Percentiles rank a stretch among this genome's conserved stretches.
Conservation (phyloP, 2,888 invertebrate genomes). For the Brachycybe producta region DNA sequence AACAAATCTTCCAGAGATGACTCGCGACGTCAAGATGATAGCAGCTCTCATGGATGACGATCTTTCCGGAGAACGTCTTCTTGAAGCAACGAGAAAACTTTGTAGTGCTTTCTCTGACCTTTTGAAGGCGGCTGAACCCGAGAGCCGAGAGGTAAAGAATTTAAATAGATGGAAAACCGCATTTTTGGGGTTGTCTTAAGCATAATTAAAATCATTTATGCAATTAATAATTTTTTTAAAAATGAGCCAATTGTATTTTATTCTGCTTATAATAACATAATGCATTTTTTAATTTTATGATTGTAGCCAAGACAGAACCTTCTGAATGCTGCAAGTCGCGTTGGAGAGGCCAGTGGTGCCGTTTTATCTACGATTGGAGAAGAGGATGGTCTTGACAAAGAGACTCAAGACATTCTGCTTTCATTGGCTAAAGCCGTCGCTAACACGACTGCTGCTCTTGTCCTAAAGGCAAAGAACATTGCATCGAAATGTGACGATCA, state of each 20-base stretch:
- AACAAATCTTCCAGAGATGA: conserved; percentile 90
- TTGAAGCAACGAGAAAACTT: conserved; percentile 82
- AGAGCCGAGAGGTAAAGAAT: conserved; percentile 65
- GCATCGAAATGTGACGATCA: conserved; percentile 73
- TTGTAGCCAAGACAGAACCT: conserved; percentile 74
- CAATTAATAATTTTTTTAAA: conserved; percentile 2
- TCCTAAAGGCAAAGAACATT: conserved; percentile 90
- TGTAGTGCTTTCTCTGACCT: conserved; percentile 85
- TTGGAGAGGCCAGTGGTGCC: conserved; percentile 91
- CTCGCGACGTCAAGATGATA: conserved; percentile 78
- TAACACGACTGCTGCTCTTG: conserved; percentile 91
- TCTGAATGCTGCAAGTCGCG: conserved; percentile 85
- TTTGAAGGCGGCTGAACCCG: conserved; percentile 88
- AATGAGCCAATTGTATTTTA: not conserved
- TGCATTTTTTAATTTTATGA: not conserved
- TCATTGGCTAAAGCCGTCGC: conserved; percentile 94
- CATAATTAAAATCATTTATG: too few relatives aligned
- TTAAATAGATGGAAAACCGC: too few relatives aligned
- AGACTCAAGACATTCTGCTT: conserved; percentile 62
- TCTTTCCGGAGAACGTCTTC: conserved; percentile 63
- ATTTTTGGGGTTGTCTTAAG: conserved; percentile 20
- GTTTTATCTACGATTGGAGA: conserved; percentile 87
- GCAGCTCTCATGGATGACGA: conserved; percentile 87
- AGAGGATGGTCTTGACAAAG: conserved; percentile 49
- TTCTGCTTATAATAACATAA: conserved; percentile 3